phyloP scores from a whole-genome alignment of 2,888 invertebrate species.

The Rhingia rostrata region DNA sequence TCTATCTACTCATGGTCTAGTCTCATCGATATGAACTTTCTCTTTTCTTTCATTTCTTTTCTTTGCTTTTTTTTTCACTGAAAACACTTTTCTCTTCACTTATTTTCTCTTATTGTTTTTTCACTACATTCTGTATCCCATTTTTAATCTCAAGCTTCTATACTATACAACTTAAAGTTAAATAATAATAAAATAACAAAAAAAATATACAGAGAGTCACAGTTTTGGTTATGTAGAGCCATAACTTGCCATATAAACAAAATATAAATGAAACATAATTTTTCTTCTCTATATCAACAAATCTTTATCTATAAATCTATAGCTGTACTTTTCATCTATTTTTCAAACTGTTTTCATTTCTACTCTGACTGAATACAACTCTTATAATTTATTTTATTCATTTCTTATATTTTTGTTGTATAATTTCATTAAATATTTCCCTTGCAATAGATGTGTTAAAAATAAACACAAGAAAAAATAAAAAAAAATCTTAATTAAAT shows the following conservation, averaged over 20 bases:
- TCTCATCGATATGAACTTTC: constrained; percentile 70
- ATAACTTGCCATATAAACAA: constrained; percentile 81
- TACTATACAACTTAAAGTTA: constrained; percentile 1
- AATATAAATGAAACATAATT: constrained; percentile 15
- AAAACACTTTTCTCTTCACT: constrained; percentile 3
- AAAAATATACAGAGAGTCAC: constrained; percentile 74
- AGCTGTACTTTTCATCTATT: constrained; percentile 7
- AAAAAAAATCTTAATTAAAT: constrained; percentile 38
- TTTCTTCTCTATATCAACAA: not conserved
- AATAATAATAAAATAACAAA: not conserved
- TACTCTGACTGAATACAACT: constrained; percentile 53
- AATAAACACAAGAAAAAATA: constrained; percentile 56
- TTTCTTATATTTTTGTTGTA: constrained; percentile 36
- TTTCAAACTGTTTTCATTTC: constrained; percentile 6
- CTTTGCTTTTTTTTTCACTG: not conserved
- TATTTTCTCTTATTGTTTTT: not conserved
- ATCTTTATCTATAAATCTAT: not conserved
- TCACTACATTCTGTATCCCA: not conserved
- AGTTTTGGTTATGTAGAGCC: constrained; percentile 81
- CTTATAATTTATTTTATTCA: constrained; percentile 46
- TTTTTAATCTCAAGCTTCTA: constrained; percentile 21
- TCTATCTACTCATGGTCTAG: constrained; percentile 65
- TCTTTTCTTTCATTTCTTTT: constrained; percentile 20
- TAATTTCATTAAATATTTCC: constrained; percentile 59
- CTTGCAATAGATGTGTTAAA: constrained; percentile 69